Evolutionary conservation across 2,888 invertebrate species (phyloP).

Genomic region (Frankliniella intonsa): DNA sequence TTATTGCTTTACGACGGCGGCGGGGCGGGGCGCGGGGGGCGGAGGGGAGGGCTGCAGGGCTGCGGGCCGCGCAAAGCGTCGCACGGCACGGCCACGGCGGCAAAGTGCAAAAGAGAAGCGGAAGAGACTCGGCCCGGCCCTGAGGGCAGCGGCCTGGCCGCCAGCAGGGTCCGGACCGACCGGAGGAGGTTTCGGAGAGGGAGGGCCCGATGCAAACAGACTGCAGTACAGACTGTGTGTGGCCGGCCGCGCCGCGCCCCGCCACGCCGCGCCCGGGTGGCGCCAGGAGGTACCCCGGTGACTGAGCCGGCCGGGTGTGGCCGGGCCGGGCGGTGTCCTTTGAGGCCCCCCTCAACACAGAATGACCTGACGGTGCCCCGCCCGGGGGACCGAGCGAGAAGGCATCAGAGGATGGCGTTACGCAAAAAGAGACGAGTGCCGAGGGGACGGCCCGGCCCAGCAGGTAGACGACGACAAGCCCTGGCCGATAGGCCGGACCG

Average conservation of each 20-base stretch:
- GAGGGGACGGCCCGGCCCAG: not conserved
- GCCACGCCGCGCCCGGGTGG: not conserved
- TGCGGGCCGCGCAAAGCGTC: not conserved
- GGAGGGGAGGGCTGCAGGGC: not conserved
- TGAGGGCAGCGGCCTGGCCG: too few species aligned
- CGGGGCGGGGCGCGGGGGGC: not conserved
- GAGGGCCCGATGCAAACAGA: too few species aligned
- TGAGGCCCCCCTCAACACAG: too few species aligned
- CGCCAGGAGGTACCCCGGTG: not conserved
- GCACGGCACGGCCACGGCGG: not conserved
- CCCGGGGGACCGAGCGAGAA: not conserved
- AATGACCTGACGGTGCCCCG: too few species aligned
- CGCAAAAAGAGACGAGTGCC: not conserved
- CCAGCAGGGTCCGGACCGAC: not conserved
- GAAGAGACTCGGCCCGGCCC: not conserved
- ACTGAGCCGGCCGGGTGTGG: not conserved
- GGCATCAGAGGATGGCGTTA: not conserved
- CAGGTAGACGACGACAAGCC: not conserved
- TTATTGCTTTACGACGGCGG: conserved; percentile 16
- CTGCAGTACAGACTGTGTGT: not conserved
- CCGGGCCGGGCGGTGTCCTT: not conserved
- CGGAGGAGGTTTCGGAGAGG: not conserved
- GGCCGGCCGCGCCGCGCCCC: not conserved
- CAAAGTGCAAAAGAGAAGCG: too few species aligned
- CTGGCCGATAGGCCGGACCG: not conserved